Base-by-base conservation (phyloP, 1,140 invertebrate species). In the Euwallacea similis region DNA sequence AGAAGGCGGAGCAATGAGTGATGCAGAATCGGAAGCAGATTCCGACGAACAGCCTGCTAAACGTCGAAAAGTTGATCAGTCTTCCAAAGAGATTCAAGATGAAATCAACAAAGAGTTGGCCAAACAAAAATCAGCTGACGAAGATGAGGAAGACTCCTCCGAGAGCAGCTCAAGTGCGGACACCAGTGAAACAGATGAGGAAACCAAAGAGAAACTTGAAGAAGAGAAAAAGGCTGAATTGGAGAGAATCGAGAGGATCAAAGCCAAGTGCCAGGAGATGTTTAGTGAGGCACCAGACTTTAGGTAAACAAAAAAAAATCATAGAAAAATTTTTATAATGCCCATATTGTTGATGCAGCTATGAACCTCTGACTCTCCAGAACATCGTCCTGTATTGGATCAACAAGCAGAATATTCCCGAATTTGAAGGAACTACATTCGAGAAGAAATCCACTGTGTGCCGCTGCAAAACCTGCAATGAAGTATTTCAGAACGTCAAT, bases 331-430 rank as follows among this genome's bases (percentile, higher is more conserved):
- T 2, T 33, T 33, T 33, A 2, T 33, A 33, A 33, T 33, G 21
- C 4, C 21, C 21, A 33, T 42, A 6, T 66, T 54, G 41, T 54
- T 16, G 11, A 42, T 72, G 60, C 46, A 72, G 73, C 13, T 78
- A 76, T 56, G 74, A 79, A 69, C 79, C 80, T n/a, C 58, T 80
- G 42, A 68, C 65, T 46, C 68, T 81, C 10, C 21, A 79, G 10
- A 66, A 71, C 33, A 63, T 76, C 6, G 62, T 73, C 2, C 50
- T 81, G 16, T 78, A 79, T 54, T 42, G 58, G 7, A 74, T 80
- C 13, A 81, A 81, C 61, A 74, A 66, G 58, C 53, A 74, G 68
- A 76, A 78, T 58, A 68, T 81, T 33, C 75, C 78, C 6, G 76
- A 77, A 46, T 78, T 72, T 54, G 61, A 77, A 50, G 66, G 71